Evolutionary conservation across 1,140 invertebrate species (phyloP).

Genomic region (Bradysia coprophila): DNA sequence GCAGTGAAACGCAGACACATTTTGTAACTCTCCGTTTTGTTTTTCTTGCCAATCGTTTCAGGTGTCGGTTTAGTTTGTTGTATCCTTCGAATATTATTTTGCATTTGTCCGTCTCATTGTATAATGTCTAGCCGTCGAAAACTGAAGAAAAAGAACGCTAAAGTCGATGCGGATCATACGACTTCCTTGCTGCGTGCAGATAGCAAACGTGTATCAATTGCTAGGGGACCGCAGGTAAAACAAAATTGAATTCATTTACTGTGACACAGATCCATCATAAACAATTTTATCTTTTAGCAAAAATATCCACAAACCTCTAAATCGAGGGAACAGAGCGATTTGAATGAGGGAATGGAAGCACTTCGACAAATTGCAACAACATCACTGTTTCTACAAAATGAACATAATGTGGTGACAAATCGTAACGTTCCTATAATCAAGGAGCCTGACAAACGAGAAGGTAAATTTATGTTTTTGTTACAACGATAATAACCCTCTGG

Average conservation of each 20-base stretch:
- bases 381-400: conserved; percentile 23
- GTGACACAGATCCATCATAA: not conserved
- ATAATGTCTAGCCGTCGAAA: conserved; percentile 21
- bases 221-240: conserved; percentile 10
- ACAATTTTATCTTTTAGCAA: not conserved
- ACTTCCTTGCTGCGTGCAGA: conserved; percentile 20
- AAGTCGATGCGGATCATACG: conserved; percentile 23
- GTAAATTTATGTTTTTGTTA: conserved; percentile 1
- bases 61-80: conserved; percentile 35
- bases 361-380: conserved; percentile 23
- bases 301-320: not conserved
- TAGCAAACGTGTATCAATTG: conserved; percentile 21
- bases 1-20: no score
- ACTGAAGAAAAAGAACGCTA: conserved; percentile 21
- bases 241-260: not conserved
- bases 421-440: conserved; percentile 21
- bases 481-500: not conserved
- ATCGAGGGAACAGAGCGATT: not conserved
- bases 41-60: no score
- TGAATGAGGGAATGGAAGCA: conserved; percentile 17
- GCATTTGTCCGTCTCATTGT: conserved; percentile 36
- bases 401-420: conserved; percentile 8
- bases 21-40: no score
- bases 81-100: conserved; percentile 35
- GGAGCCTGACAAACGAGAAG: conserved; percentile 14